Conservation (phyloP, 2,797 vertebrate genomes). For the Sebastes kiyomatsui region DNA sequence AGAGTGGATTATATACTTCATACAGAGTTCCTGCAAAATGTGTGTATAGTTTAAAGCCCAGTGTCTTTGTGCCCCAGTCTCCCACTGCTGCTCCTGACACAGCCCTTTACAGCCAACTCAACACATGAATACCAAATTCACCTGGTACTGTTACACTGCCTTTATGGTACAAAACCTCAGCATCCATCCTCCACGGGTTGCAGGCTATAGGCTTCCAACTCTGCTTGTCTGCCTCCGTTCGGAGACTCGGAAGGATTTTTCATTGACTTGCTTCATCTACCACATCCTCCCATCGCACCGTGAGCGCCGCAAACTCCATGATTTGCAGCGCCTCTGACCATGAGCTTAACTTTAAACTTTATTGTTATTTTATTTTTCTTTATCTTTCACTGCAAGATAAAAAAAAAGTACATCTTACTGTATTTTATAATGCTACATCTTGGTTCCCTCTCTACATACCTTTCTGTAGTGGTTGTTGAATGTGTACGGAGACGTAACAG, state of each 20-base stretch:
- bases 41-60: not conserved
- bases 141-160: not conserved
- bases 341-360: not conserved
- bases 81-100: not conserved
- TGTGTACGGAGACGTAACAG: not conserved
- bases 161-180: constrained; percentile 30
- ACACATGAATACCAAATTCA: constrained; percentile 27
- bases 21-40: not conserved
- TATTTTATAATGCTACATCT: not conserved
- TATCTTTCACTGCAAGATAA: not conserved
- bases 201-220: not conserved
- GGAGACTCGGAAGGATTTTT: constrained; percentile 26
- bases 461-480: not conserved
- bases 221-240: constrained; percentile 10
- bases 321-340: not conserved
- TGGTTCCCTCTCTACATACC: not conserved
- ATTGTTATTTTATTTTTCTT: not conserved
- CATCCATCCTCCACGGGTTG: constrained; percentile 50
- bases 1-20: not conserved
- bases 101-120: constrained; percentile 1
- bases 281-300: constrained; percentile 6
- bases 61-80: not conserved
- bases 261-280: constrained; percentile 38
- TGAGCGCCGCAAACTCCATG: constrained; percentile 10
- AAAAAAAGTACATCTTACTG: not conserved